Evolutionary conservation across 2,888 invertebrate genomes (phyloP).

Genomic region (Bellardia pandia): DNA sequence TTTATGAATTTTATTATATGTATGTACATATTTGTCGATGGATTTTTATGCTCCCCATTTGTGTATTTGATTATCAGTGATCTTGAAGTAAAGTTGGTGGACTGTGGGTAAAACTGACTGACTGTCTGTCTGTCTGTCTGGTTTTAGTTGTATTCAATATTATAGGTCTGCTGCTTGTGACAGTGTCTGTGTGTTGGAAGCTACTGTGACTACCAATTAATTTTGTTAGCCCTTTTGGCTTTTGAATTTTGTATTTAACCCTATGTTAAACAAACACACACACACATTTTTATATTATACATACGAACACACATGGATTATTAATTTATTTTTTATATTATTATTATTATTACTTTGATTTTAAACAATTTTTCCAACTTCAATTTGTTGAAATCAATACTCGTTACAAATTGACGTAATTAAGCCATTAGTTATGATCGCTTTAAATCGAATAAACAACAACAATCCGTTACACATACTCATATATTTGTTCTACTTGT

Average conservation of each 20-base stretch:
- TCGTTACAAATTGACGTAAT: constrained; percentile 68
- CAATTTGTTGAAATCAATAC: constrained; percentile 64
- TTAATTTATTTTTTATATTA: constrained; percentile 17
- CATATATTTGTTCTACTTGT: not conserved
- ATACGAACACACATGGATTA: constrained; percentile 1
- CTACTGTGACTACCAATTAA: constrained; percentile 67
- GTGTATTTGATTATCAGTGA: constrained; percentile 51
- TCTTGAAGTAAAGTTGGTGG: constrained; percentile 47
- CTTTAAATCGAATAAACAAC: constrained; percentile 27
- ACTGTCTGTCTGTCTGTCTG: constrained; percentile 36
- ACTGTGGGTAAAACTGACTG: constrained; percentile 46
- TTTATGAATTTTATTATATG: constrained; percentile 31
- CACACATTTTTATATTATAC: not conserved
- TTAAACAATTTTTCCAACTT: not conserved
- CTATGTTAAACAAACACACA: constrained; percentile 13
- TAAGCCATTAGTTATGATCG: constrained; percentile 67
- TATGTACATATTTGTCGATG: not conserved
- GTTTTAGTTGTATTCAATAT: not conserved
- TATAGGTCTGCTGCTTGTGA: not conserved
- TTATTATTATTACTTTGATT: constrained; percentile 24
- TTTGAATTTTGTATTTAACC: constrained; percentile 54
- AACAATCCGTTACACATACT: constrained; percentile 52
- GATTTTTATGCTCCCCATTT: constrained; percentile 63
- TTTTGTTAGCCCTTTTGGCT: constrained; percentile 66
- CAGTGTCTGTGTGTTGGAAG: constrained; percentile 9